Base-by-base conservation (phyloP, 23 tunicate genomes). In the Halocynthia aurantium region DNA sequence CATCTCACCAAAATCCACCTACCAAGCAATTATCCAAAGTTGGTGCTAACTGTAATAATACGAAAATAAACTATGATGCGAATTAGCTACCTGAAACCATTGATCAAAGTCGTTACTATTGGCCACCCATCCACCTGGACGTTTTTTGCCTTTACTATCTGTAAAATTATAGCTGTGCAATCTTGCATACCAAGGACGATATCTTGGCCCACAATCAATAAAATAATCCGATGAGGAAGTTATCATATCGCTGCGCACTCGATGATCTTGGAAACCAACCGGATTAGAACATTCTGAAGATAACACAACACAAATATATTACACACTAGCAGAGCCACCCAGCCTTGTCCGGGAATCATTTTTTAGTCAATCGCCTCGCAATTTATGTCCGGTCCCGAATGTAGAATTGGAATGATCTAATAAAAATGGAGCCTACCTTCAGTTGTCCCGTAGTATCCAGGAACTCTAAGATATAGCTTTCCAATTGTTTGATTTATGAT, bases 81-180 rank as follows among this genome's bases (percentile, higher is more conserved):
- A 31, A 31, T 0, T 31, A 31, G 44, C 44, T 31, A 77, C 82
- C 82, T 77, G 69, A 7, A 77, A 64, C 82, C 82, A 77, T 51
- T 77, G 82, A 22, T 62, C 44, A 8, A 50, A 13, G 68, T 77
- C 71, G 31, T 65, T 58, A 11, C 22, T 8, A 7, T 58, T 60
- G 8, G 82, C 72, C 56, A 77, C 82, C 82, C 82, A 77, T 8
- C 72, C 82, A 0, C 82, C 82, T 7, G 67, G 82, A 0, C 65
- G n/a, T 10, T 63, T 51, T 8, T n/a, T 17, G 61, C 80, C 80
- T 6, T 56, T 17, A 8, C n/a, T 22, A 18, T 20, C 51, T 52
- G 60, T 76, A 5, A 11, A 7, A 18, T 57, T 55, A 61, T 61
- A 52, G 51, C 50, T 55, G 22, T 77, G 58, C 13, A 77, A 72